Evolutionary conservation across 2,888 invertebrate species (phyloP).

Genomic region (Melikaiella ostensackeni): DNA sequence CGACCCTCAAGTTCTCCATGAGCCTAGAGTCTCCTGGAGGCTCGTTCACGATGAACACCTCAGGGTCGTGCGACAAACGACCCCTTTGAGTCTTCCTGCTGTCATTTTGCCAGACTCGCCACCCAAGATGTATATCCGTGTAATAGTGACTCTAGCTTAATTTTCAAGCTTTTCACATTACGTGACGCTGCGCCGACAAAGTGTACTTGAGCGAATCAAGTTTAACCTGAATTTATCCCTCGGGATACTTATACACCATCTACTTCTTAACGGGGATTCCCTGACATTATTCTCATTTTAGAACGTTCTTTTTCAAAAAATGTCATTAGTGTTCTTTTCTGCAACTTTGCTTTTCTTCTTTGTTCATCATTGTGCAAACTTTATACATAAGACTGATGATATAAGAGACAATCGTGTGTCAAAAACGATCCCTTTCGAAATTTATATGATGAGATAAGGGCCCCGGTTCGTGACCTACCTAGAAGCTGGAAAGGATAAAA

Average conservation of each 20-base stretch:
- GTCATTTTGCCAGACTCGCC: slow-evolving; percentile 33
- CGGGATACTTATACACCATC: not conserved
- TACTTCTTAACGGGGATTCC: not conserved
- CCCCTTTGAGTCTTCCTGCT: slow-evolving; percentile 38
- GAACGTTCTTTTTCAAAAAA: not conserved
- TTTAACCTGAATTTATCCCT: not conserved
- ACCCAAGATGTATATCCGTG: slow-evolving; percentile 27
- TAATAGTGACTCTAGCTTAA: slow-evolving; percentile 34
- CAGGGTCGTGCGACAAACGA: slow-evolving; percentile 37
- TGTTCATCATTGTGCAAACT: too few relatives aligned
- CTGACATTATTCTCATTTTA: not conserved
- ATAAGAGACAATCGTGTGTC: too few relatives aligned
- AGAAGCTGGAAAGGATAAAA: too few relatives aligned
- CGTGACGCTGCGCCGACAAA: not conserved
- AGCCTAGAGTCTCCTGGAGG: slow-evolving; percentile 36
- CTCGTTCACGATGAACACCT: slow-evolving; percentile 34
- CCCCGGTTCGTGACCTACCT: too few relatives aligned
- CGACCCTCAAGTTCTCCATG: slow-evolving; percentile 37
- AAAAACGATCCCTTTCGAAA: too few relatives aligned
- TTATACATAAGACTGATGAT: too few relatives aligned
- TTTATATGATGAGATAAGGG: too few relatives aligned
- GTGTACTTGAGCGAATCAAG: slow-evolving; percentile 10
- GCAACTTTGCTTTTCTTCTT: too few relatives aligned
- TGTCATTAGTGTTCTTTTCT: not conserved
- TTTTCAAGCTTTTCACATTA: slow-evolving; percentile 28